These are phyloP conservation scores for Australoheros facetus DNA, from an alignment of 2,797 vertebrate species.

Conservation along the genomic window DNA sequence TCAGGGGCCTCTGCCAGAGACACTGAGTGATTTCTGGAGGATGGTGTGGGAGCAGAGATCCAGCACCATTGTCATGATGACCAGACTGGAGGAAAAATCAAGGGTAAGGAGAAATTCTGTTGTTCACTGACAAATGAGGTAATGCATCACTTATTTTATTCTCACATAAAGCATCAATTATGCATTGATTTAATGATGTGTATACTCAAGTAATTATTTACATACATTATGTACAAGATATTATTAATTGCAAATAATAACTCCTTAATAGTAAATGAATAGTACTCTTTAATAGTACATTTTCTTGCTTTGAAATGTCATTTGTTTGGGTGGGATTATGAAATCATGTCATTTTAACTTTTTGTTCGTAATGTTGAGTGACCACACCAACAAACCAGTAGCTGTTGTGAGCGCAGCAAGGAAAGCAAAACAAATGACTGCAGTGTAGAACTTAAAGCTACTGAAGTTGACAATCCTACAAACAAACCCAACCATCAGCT, in stretches of 20 bases:
- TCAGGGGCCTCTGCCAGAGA: slow-evolving; percentile 95
- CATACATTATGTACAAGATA: neutral
- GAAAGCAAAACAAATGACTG: neutral
- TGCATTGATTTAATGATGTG: slow-evolving; percentile 11
- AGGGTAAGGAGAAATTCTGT: slow-evolving; percentile 59
- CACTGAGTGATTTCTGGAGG: slow-evolving; percentile 97
- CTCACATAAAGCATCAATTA: neutral
- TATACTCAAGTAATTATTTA: neutral
- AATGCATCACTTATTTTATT: neutral
- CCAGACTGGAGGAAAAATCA: slow-evolving; percentile 97
- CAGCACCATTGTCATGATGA: slow-evolving; percentile 97
- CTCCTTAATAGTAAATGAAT: neutral
- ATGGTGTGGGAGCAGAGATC: slow-evolving; percentile 99
- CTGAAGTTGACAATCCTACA: neutral
- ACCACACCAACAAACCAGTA: neutral
- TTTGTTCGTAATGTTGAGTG: neutral
- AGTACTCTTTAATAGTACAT: neutral
- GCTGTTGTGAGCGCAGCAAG: neutral
- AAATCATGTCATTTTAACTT: neutral
- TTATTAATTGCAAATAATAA: neutral
- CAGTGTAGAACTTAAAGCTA: slow-evolving; percentile 2
- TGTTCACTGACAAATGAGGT: neutral
- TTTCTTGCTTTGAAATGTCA: neutral
- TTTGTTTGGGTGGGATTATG: neutral
- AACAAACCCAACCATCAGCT: neutral